Base-by-base conservation (phyloP, 2,113 vertebrate genomes). In the Rhea americana region DNA sequence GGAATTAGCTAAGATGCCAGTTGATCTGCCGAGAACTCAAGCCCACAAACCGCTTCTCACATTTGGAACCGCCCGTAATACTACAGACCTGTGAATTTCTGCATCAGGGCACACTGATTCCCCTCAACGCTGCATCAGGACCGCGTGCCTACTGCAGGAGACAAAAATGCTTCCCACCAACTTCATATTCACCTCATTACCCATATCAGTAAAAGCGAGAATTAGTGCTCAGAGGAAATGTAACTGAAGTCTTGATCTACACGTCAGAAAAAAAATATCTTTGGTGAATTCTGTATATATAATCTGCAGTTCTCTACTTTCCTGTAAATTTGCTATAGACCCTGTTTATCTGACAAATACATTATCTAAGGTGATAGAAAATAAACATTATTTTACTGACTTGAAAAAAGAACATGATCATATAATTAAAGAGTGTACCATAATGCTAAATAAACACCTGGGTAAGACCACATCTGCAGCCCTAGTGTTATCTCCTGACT, bases 401-500 rank as follows among this genome's bases (percentile, higher is more conserved):
- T 72, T 26, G 39, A 28, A 14, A 8, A 15, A 25, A 26, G 43
- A 50, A 30, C 35, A 1, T 0, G 2, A 24, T 39, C 14, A 0
- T 20, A 7, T 0, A 7, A 17, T 3, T 25, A 16, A 9, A 2
- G 22, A 26, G 25, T 2, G 14, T 1, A 2, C 9, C 8, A 0
- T 0, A 11, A 58, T 0, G 1, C 4, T 3, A 4, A 25, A 28
- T 1, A 17, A 37, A 10, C 10, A 13, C 1, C 51, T 0, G 1
- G 21, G 65, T 2, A 5, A 5, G 11, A 3, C 59, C 9, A 26
- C 7, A 4, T 19, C 58, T 5, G 30, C 79, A 71, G 70, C 73
- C 55, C 41, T 5, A 15, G 16, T 2, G 48, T 3, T 28, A 35
- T 16, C n/a, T 37, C 51, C 50, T 37, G 21, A 25, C 18, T 25